Evolutionary conservation across 2,888 invertebrate genomes (phyloP).

Genomic region (Platycheirus rosarum): DNA sequence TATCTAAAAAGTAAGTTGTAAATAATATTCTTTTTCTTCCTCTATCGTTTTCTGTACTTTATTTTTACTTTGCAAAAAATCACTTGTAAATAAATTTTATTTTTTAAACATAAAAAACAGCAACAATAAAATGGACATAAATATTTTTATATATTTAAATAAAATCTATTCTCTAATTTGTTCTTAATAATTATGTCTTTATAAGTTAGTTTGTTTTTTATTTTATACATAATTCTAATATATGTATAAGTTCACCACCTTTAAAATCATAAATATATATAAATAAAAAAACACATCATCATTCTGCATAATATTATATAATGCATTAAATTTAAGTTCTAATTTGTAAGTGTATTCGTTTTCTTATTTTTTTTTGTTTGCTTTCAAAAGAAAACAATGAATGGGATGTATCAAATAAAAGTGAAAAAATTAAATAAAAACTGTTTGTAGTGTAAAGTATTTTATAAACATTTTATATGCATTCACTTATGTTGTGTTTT

Average conservation of each 20-base stretch:
- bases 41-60: conserved; percentile 9
- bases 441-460: conserved; percentile 48
- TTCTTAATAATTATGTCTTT: conserved; percentile 40
- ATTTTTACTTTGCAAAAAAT: conserved; percentile 31
- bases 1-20: conserved; percentile 49
- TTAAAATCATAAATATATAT: conserved; percentile 33
- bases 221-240: conserved; percentile 29
- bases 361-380: conserved; percentile 56
- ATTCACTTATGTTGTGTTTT: conserved; percentile 58
- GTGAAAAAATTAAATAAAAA: neutral
- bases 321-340: conserved; percentile 47
- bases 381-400: conserved; percentile 41
- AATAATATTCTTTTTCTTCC: conserved; percentile 38
- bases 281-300: conserved; percentile 57
- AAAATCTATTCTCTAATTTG: conserved; percentile 65
- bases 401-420: conserved; percentile 16
- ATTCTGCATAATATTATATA: conserved; percentile 56
- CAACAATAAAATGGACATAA: conserved; percentile 56
- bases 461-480: conserved; percentile 59
- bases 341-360: conserved; percentile 54
- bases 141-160: conserved; percentile 73
- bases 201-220: conserved; percentile 59
- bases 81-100: conserved; percentile 65
- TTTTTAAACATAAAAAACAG: conserved; percentile 40
- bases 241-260: conserved; percentile 50